Evolutionary conservation across 2,888 invertebrate species (phyloP).

Genomic region (Xylota sylvarum): DNA sequence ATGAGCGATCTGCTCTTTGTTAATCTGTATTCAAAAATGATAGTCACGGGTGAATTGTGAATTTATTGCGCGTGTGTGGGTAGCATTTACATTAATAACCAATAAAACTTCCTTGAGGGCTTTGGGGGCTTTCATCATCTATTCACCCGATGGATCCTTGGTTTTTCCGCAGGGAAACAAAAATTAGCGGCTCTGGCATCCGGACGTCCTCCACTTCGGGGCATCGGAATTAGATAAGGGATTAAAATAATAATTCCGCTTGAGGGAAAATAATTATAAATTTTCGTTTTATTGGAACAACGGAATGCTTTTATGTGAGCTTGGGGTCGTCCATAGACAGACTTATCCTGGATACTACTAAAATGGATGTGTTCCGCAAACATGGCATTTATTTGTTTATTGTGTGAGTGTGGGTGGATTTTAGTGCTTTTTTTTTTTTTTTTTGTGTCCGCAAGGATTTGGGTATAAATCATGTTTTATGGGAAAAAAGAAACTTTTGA

Average conservation of each 20-base stretch:
- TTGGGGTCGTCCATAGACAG: conserved; percentile 6
- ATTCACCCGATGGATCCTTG: conserved; percentile 4
- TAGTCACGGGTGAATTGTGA: conserved; percentile 6
- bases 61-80: neutral
- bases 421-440: conserved; percentile 13
- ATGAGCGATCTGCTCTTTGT: conserved; percentile 47
- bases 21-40: conserved; percentile 40
- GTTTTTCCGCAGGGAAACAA: neutral
- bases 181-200: neutral
- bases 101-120: conserved; percentile 15
- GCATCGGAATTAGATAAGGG: conserved; percentile 44
- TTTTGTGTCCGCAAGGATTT: conserved; percentile 27
- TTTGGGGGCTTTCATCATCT: conserved; percentile 17
- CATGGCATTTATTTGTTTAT: conserved; percentile 34
- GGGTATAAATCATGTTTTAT: conserved; percentile 68
- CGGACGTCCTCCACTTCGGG: neutral
- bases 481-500: conserved; percentile 41
- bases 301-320: conserved; percentile 17
- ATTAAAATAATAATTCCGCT: conserved; percentile 64
- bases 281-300: conserved; percentile 50
- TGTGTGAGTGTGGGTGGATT: neutral
- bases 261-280: conserved; percentile 59
- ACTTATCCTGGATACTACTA: no score
- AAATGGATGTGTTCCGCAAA: neutral
- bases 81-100: conserved; percentile 33